These are phyloP conservation scores for Xylota segnis DNA, from an alignment of 2,888 invertebrate species.

Conservation along the genomic window DNA sequence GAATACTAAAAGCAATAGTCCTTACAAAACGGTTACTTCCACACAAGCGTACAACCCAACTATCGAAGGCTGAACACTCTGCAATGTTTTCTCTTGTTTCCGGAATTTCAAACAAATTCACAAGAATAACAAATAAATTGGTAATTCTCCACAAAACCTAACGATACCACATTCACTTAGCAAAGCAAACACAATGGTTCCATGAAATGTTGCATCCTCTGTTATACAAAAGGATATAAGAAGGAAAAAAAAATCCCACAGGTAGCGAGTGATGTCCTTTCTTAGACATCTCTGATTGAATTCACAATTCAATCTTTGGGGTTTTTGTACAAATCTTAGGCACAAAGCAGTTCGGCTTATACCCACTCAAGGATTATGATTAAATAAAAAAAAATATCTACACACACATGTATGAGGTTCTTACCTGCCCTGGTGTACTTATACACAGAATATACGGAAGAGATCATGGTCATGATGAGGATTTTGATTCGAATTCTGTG, in stretches of 20 bases:
- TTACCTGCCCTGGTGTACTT: slow-evolving; percentile 20
- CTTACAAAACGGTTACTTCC: neutral
- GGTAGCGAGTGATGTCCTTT: slow-evolving; percentile 26
- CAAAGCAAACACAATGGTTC: slow-evolving; percentile 50
- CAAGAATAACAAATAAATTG: slow-evolving; percentile 20
- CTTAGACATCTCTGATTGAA: slow-evolving; percentile 28
- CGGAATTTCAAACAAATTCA: slow-evolving; percentile 34
- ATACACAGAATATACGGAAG: neutral
- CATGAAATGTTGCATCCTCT: slow-evolving; percentile 30
- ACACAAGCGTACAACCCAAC: neutral
- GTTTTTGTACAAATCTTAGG: slow-evolving; percentile 16
- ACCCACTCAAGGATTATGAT: slow-evolving; percentile 39
- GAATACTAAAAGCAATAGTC: neutral
- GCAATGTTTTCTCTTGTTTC: slow-evolving; percentile 37
- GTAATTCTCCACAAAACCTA: slow-evolving; percentile 29
- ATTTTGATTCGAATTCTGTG: slow-evolving; percentile 60
- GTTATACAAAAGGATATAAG: slow-evolving; percentile 1
- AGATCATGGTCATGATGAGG: slow-evolving; percentile 40
- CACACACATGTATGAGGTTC: slow-evolving; percentile 1
- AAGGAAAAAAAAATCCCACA: slow-evolving; percentile 43
- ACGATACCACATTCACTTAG: slow-evolving; percentile 51
- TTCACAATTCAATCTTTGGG: slow-evolving; percentile 36
- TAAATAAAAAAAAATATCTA: neutral
- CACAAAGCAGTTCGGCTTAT: slow-evolving; percentile 26
- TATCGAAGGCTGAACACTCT: neutral